Evolutionary conservation across 2,113 vertebrate genomes (phyloP).

Genomic region (Prochilodus magdalenae): DNA sequence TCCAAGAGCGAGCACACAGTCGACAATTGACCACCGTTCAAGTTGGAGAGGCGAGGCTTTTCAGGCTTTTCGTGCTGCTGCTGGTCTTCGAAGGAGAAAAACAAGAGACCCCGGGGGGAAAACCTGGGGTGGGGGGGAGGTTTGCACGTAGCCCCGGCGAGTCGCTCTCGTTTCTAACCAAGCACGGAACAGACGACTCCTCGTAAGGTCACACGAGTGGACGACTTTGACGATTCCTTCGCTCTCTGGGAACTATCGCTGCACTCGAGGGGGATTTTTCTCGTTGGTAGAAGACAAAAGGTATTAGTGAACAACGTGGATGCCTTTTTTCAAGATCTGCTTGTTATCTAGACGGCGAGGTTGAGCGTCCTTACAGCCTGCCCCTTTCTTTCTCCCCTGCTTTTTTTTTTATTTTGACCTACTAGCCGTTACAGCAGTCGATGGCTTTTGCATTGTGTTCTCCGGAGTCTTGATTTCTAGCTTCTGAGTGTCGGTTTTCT

Average conservation of each 20-base stretch:
- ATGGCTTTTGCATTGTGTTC: neutral
- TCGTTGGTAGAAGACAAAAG: slow-evolving; percentile 45
- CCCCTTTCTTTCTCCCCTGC: neutral
- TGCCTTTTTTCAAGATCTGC: neutral
- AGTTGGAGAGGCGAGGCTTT: slow-evolving; percentile 53
- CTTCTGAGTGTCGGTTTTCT: no score
- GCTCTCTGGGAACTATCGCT: slow-evolving; percentile 59
- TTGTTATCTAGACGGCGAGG: slow-evolving; percentile 14
- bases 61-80: neutral
- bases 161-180: neutral
- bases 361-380: neutral
- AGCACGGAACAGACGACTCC: neutral
- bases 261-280: slow-evolving; percentile 27
- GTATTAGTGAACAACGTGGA: slow-evolving; percentile 39
- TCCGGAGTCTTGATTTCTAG: no score
- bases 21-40: slow-evolving; percentile 59
- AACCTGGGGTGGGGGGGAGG: neutral
- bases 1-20: slow-evolving; percentile 52
- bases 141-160: slow-evolving; percentile 1
- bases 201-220: slow-evolving; percentile 45
- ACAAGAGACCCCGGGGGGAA: neutral
- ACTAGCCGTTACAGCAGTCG: neutral
- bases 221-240: slow-evolving; percentile 62
- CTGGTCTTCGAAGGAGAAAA: slow-evolving; percentile 53
- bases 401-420: neutral